Conservation (phyloP, 2,888 invertebrate genomes). For the Venusia cambrica region DNA sequence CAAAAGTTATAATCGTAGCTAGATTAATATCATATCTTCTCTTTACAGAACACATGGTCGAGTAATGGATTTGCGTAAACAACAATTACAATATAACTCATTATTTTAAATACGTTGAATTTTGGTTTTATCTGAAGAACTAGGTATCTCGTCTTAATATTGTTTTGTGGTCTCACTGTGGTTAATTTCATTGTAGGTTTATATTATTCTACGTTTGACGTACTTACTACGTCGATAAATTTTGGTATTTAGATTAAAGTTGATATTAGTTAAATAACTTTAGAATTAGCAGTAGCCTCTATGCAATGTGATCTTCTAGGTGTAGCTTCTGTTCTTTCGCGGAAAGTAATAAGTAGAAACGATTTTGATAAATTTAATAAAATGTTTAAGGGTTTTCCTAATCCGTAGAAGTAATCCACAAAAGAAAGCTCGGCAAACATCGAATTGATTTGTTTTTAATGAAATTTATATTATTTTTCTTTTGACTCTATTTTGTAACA, state of each 20-base stretch:
- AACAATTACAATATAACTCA: constrained; percentile 20
- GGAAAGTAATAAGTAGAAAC: constrained; percentile 36
- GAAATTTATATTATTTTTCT: no score
- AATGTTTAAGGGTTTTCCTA: not conserved
- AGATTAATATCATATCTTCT: constrained; percentile 13
- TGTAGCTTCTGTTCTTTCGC: constrained; percentile 35
- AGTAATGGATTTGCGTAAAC: constrained; percentile 43
- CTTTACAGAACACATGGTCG: constrained; percentile 72
- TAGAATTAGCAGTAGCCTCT: constrained; percentile 55
- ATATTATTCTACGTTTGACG: constrained; percentile 9
- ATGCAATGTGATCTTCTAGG: constrained; percentile 75
- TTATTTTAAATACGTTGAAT: constrained; percentile 25
- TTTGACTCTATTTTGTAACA: no score
- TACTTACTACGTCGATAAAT: not conserved
- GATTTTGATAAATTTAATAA: not conserved
- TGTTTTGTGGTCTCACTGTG: no score
- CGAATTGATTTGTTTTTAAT: no score
- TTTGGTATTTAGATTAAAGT: constrained; percentile 8
- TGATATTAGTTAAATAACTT: constrained; percentile 24
- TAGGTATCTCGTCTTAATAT: no score
- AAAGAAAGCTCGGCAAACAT: no score
- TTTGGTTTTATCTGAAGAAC: constrained; percentile 9
- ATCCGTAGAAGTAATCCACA: no score
- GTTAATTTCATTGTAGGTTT: constrained; percentile 6
- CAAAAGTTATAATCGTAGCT: constrained; percentile 16